Conservation (phyloP, 1,140 invertebrate genomes). For the Ips nitidus region DNA sequence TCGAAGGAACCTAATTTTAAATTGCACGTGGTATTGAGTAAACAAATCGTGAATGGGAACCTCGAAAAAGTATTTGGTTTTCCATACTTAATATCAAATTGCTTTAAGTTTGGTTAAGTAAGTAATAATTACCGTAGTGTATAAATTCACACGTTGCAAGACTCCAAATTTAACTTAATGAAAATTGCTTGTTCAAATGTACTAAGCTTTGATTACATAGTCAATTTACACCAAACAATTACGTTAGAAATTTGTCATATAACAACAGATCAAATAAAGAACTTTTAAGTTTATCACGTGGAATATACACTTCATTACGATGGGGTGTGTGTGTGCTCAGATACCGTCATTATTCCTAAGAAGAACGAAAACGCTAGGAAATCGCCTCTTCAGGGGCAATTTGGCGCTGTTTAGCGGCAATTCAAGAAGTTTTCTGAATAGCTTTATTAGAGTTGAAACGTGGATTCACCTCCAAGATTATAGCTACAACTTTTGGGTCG, state of each 20-base stretch:
- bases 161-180: not conserved
- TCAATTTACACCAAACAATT: not conserved
- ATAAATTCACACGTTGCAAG: not conserved
- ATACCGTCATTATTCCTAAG: not conserved
- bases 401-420: slow-evolving; percentile 2
- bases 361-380: not conserved
- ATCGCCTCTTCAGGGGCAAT: slow-evolving; percentile 2
- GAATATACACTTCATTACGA: too few species aligned
- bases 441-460: slow-evolving; percentile 1
- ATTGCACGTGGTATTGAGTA: not conserved
- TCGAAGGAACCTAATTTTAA: not conserved
- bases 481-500: slow-evolving; percentile 3
- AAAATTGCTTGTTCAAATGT: not conserved
- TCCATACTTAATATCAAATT: slow-evolving; percentile 6
- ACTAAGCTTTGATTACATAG: not conserved
- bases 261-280: too few species aligned
- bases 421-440: slow-evolving; percentile 6
- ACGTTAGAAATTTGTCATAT: not conserved
- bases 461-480: slow-evolving; percentile 2
- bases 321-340: too few species aligned
- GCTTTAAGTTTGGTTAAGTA: slow-evolving; percentile 2
- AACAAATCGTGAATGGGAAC: not conserved
- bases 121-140: not conserved
- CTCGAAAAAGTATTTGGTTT: slow-evolving; percentile 3
- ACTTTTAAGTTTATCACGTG: too few species aligned